These are phyloP conservation scores for Monopis laevigella DNA, from an alignment of 2,888 invertebrate genomes.

Conservation along the genomic window DNA sequence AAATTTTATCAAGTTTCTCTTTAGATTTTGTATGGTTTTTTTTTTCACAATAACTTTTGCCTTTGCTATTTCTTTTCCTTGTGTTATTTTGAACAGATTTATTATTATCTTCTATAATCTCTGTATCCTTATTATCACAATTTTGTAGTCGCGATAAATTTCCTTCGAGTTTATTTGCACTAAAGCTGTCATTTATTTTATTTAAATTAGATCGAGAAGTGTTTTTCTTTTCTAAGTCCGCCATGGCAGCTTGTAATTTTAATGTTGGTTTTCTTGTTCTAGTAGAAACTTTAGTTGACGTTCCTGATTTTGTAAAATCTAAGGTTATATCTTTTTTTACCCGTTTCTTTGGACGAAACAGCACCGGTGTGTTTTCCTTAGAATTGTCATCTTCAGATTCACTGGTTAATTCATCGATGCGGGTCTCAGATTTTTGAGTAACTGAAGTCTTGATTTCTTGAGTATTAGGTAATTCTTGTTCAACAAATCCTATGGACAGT, in stretches of 20 bases:
- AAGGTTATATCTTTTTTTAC: conserved; percentile 18
- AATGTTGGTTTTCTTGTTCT: conserved; percentile 42
- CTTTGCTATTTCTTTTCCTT: background rate
- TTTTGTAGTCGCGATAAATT: background rate
- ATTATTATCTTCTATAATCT: conserved; percentile 1
- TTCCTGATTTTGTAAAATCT: background rate
- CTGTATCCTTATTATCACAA: background rate
- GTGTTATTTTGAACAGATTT: background rate
- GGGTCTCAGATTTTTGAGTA: background rate
- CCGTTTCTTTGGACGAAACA: conserved; percentile 30
- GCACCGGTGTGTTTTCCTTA: conserved; percentile 34
- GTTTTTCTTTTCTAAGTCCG: background rate
- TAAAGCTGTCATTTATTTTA: background rate
- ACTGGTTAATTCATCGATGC: background rate
- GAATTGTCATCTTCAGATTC: conserved; percentile 16
- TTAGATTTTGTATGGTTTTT: conserved; percentile 15
- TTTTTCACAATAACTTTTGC: conserved; percentile 6
- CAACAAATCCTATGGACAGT: conserved; percentile 27
- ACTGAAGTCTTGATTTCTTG: conserved; percentile 47
- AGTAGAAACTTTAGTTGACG: conserved; percentile 33
- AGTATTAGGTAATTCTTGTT: conserved; percentile 43
- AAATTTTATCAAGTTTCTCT: too few relatives aligned
- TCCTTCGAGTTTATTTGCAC: background rate
- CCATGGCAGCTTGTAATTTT: conserved; percentile 25
- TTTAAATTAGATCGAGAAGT: background rate